Conservation (phyloP, 2,888 invertebrate species). For the Cantharis flavilabris region DNA sequence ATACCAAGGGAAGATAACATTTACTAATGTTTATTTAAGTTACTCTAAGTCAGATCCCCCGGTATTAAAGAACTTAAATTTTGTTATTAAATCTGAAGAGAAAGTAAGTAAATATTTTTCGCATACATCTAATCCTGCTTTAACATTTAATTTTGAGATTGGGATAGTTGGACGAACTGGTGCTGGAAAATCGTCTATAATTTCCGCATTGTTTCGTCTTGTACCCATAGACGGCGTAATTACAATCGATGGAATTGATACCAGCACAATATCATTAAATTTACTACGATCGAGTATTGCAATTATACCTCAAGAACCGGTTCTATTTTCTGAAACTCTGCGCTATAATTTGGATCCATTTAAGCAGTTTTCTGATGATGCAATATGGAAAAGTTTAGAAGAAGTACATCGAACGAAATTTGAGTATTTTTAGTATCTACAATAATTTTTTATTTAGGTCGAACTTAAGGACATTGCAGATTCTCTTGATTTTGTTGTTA, state of each 20-base stretch:
- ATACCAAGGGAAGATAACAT: constrained; percentile 61
- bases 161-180: constrained; percentile 87
- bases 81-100: constrained; percentile 65
- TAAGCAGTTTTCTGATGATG: constrained; percentile 68
- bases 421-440: neutral
- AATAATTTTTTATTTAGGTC: constrained; percentile 58
- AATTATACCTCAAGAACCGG: constrained; percentile 62
- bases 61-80: constrained; percentile 70
- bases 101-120: constrained; percentile 52
- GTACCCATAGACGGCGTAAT: constrained; percentile 79
- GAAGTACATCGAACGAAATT: constrained; percentile 52
- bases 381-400: constrained; percentile 75
- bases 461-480: constrained; percentile 73
- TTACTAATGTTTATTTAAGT: constrained; percentile 64
- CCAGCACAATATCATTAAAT: constrained; percentile 71
- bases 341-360: constrained; percentile 86
- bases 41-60: constrained; percentile 67
- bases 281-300: constrained; percentile 80
- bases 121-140: too few species aligned
- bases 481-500: constrained; percentile 67
- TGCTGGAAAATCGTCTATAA: constrained; percentile 82
- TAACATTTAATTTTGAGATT: constrained; percentile 57
- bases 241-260: constrained; percentile 75
- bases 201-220: constrained; percentile 81
- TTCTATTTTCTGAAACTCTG: constrained; percentile 74